phyloP scores from a whole-genome alignment of 2,888 invertebrate genomes.

The Timema podura region DNA sequence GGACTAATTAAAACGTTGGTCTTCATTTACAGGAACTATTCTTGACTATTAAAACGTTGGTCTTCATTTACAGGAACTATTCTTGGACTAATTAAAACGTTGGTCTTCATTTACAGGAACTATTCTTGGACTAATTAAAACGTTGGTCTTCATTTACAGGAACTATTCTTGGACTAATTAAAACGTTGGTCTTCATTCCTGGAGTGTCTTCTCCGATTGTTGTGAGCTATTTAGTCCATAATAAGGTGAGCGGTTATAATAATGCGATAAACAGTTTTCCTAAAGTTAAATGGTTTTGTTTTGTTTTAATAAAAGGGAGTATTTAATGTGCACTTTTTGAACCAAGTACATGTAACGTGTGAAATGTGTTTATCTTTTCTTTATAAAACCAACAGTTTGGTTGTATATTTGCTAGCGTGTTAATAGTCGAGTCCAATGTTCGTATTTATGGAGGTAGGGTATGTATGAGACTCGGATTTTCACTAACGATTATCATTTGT shows the following conservation, averaged over 20 bases:
- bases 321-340: too few relatives aligned
- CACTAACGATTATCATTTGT: too few relatives aligned
- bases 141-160: conserved; percentile 13
- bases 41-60: conserved; percentile 14
- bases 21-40: conserved; percentile 11
- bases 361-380: too few relatives aligned
- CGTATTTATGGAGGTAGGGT: too few relatives aligned
- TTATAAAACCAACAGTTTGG: too few relatives aligned
- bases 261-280: not conserved
- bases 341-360: too few relatives aligned
- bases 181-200: conserved; percentile 15
- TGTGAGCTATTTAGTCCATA: conserved; percentile 1
- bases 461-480: too few relatives aligned
- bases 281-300: too few relatives aligned
- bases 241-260: not conserved
- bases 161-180: conserved; percentile 10
- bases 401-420: too few relatives aligned
- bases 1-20: conserved; percentile 14
- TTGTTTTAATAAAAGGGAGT: too few relatives aligned
- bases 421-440: too few relatives aligned
- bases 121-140: conserved; percentile 13
- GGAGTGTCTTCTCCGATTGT: conserved; percentile 16
- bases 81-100: conserved; percentile 14
- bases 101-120: conserved; percentile 13
- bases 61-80: conserved; percentile 13